Evolutionary conservation across 2,113 vertebrate species (phyloP).

Genomic region (Heteronetta atricapilla): DNA sequence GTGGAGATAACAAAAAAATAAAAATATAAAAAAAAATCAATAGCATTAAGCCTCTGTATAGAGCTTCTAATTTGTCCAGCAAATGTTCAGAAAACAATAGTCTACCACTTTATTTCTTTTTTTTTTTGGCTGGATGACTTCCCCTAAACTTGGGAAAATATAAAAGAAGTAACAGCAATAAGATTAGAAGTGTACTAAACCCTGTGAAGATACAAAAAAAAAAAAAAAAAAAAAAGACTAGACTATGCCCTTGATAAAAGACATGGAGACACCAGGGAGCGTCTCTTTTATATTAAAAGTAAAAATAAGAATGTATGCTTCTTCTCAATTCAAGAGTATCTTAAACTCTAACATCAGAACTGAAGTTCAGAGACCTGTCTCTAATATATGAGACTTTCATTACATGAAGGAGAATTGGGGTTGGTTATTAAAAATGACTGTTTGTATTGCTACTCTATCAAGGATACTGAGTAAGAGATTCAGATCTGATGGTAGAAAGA

Average conservation of each 20-base stretch:
- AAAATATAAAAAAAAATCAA: neutral
- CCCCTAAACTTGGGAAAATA: neutral
- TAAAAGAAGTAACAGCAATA: neutral
- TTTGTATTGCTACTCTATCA: fast-evolving
- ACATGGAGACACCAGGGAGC: neutral
- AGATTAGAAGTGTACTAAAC: neutral
- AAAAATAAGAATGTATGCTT: neutral
- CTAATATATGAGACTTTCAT: fast-evolving
- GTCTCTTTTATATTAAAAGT: neutral
- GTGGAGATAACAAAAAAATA: neutral
- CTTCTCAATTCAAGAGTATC: neutral
- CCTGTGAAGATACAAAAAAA: neutral
- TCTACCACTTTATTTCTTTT: neutral
- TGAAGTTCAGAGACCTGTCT: neutral
- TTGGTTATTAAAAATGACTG: neutral
- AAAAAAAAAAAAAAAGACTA: fast-evolving
- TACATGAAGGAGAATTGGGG: neutral
- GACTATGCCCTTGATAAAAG: neutral
- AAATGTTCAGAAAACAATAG: neutral
- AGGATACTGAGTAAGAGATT: neutral
- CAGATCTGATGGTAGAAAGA: neutral
- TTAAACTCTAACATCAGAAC: neutral
- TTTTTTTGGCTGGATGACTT: neutral
- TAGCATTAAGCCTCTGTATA: neutral
- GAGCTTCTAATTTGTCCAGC: neutral